Evolutionary conservation across 64 coral and sea anemone genomes (phyloP).

Genomic region (Montipora foliosa): DNA sequence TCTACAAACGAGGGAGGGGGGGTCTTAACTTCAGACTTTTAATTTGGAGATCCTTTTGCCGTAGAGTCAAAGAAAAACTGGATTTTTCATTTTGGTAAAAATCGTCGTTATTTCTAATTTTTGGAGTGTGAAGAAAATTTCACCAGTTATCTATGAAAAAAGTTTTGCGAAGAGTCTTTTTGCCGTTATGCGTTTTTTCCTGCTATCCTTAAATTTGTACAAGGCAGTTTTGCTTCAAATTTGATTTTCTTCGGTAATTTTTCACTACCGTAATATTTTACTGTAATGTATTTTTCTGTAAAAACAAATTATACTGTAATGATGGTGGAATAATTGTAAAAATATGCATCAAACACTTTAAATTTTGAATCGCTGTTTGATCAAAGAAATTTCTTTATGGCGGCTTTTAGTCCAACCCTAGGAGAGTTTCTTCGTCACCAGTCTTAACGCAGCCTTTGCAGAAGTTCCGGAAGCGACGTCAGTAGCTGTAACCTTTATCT

Average conservation of each 20-base stretch:
- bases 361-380: not conserved
- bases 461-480: slow-evolving; percentile 75
- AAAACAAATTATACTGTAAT: not conserved
- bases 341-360: not conserved
- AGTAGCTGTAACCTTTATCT: slow-evolving; percentile 69
- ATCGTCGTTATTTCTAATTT: not conserved
- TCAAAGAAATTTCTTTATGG: not conserved
- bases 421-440: slow-evolving; percentile 58
- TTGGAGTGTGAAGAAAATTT: too few species aligned
- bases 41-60: too few species aligned
- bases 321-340: slow-evolving; percentile 8
- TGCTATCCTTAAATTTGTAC: not conserved
- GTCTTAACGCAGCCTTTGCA: slow-evolving; percentile 66
- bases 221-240: not conserved
- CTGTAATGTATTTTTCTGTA: too few species aligned
- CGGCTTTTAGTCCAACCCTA: not conserved
- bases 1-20: too few species aligned
- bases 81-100: not conserved
- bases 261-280: not conserved
- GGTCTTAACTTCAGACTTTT: not conserved
- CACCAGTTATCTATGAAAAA: too few species aligned
- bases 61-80: not conserved
- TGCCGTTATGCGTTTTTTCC: not conserved
- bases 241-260: not conserved
- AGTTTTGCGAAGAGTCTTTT: too few species aligned